These are phyloP conservation scores for Anolis carolinensis DNA, from an alignment of 2,113 vertebrate genomes.

Conservation along the genomic window DNA sequence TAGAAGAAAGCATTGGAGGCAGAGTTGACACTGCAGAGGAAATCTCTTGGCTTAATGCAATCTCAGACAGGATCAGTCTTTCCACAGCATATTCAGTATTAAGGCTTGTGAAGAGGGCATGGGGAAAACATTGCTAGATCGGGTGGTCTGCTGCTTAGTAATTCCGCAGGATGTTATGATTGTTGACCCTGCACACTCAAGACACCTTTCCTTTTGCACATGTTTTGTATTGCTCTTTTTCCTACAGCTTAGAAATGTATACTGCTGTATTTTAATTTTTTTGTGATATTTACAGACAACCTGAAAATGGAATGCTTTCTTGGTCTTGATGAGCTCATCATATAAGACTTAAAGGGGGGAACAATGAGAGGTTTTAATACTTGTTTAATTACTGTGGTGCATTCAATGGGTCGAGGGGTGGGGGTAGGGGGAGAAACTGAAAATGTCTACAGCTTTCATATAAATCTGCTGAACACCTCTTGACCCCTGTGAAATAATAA, in stretches of 20 bases:
- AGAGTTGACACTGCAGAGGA: conserved; percentile 3
- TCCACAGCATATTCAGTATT: neutral
- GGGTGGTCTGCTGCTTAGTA: conserved; percentile 9
- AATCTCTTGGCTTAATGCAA: conserved; percentile 17
- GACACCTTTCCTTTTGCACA: neutral
- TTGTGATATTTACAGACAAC: conserved; percentile 18
- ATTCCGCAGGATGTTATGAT: conserved; percentile 3
- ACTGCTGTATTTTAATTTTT: conserved; percentile 26
- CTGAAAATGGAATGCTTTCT: conserved; percentile 28
- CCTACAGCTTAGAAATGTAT: neutral
- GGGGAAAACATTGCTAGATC: conserved; percentile 20
- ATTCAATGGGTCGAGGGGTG: conserved; percentile 30
- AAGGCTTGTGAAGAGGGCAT: neutral
- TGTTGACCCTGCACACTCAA: conserved; percentile 15
- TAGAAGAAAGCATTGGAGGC: neutral
- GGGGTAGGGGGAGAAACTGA: conserved; percentile 32
- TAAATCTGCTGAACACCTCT: conserved; percentile 59
- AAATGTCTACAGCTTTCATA: conserved; percentile 61
- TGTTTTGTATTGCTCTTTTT: conserved; percentile 2
- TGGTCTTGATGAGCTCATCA: conserved; percentile 39
- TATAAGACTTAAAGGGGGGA: conserved; percentile 14
- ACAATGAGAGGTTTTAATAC: conserved; percentile 59
- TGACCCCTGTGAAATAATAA: conserved; percentile 67
- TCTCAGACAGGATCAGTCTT: neutral
- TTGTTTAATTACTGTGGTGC: conserved; percentile 58